Conservation (phyloP, 2,888 invertebrate genomes). For the Agonum fuliginosum region DNA sequence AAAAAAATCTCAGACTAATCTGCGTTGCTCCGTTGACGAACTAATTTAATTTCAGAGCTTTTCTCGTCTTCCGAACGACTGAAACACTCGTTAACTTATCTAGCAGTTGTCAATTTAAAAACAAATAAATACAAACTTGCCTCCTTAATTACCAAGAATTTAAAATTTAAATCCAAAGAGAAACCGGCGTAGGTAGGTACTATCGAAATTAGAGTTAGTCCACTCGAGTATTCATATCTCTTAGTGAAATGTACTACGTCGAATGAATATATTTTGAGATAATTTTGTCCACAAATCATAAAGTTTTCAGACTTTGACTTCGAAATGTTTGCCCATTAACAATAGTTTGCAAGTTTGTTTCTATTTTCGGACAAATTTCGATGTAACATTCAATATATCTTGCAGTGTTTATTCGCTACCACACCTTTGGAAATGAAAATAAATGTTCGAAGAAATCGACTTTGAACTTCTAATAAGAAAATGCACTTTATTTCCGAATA, state of each 20-base stretch:
- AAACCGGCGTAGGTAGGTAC: not conserved
- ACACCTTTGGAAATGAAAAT: not conserved
- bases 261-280: constrained; percentile 3
- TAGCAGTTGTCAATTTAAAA: constrained; percentile 1
- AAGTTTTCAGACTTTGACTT: not conserved
- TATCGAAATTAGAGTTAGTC: not conserved
- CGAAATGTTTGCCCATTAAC: not conserved
- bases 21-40: not conserved
- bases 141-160: constrained; percentile 18
- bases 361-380: not conserved
- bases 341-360: not conserved
- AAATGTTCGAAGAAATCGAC: constrained; percentile 25
- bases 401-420: not conserved
- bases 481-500: constrained; percentile 29
- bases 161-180: constrained; percentile 35
- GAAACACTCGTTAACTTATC: constrained; percentile 7
- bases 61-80: not conserved
- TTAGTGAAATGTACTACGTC: not conserved
- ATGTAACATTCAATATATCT: not conserved
- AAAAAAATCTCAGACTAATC: not conserved
- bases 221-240: constrained; percentile 17
- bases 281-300: not conserved
- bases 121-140: constrained; percentile 39
- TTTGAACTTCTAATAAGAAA: constrained; percentile 36
- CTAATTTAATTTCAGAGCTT: constrained; percentile 8